Conservation (phyloP, 1,140 invertebrate species). For the Stegodyphus dumicola region DNA sequence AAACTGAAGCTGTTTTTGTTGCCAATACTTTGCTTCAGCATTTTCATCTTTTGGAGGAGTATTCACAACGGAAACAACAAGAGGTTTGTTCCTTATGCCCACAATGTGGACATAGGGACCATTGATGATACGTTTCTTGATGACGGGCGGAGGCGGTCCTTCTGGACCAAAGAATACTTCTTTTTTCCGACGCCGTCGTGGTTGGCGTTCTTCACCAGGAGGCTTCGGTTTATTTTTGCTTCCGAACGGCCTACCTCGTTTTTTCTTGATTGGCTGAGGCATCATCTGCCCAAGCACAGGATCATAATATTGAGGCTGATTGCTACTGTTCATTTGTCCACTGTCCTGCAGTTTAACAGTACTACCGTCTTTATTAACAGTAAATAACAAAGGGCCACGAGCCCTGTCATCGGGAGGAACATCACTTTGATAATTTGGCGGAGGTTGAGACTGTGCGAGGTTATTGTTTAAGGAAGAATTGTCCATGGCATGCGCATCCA, state of each 20-base stretch:
- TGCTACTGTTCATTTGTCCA: not conserved
- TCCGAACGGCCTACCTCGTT: constrained; percentile 65
- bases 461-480: constrained; percentile 35
- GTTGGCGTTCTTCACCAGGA: constrained; percentile 37
- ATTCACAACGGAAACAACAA: constrained; percentile 78
- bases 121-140: constrained; percentile 44
- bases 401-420: constrained; percentile 49
- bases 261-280: constrained; percentile 62
- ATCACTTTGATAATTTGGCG: constrained; percentile 44
- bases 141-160: constrained; percentile 39
- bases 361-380: constrained; percentile 55
- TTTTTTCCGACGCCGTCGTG: constrained; percentile 28
- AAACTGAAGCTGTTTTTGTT: constrained; percentile 14
- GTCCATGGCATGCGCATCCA: constrained; percentile 47
- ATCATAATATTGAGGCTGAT: constrained; percentile 47
- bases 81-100: constrained; percentile 76
- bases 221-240: constrained; percentile 65
- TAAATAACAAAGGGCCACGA: constrained; percentile 44
- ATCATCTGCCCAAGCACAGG: constrained; percentile 44
- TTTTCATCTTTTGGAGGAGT: constrained; percentile 74
- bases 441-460: constrained; percentile 23
- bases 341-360: constrained; percentile 45
- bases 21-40: constrained; percentile 63
- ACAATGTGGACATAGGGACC: constrained; percentile 76
- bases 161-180: constrained; percentile 52